A percentile compares a stretch with the other conserved stretches of the same genome.
phyloP scores from a whole-genome alignment of 2,113 vertebrate species.

The Cebidichthys violaceus region DNA sequence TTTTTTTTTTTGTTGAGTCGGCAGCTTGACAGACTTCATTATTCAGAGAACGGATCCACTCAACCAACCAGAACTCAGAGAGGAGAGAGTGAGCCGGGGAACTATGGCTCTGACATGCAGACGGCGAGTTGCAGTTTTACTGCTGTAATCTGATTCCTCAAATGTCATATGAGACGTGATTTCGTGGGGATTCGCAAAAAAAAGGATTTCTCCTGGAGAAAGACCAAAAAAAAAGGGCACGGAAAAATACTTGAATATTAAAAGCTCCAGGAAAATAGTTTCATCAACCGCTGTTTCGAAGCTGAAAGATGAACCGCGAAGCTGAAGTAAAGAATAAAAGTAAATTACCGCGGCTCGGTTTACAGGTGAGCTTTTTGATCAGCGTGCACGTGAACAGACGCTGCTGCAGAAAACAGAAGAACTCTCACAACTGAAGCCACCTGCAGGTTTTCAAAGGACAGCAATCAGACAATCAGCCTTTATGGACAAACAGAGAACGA shows the following conservation, averaged over 20 bases:
- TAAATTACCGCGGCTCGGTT: not conserved
- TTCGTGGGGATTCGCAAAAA: no score
- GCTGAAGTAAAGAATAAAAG: not conserved
- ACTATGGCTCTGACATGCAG: not conserved
- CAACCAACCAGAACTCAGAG: conserved; percentile 2
- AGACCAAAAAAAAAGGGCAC: no score
- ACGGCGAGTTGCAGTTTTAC: no score
- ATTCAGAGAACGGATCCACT: conserved; percentile 2
- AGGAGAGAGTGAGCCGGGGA: not conserved
- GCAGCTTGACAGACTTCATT: conserved; percentile 25
- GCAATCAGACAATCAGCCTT: not conserved
- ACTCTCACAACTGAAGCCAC: not conserved
- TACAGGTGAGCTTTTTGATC: not conserved
- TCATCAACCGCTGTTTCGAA: not conserved
- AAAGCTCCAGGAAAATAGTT: not conserved
- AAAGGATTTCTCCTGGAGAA: no score
- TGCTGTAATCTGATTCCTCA: not conserved
- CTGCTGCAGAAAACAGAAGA: not conserved
- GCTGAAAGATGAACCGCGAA: not conserved
- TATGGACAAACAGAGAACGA: not conserved
- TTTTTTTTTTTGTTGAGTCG: not conserved
- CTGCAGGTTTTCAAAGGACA: not conserved
- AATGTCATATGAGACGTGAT: no score
- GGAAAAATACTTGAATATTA: no score
- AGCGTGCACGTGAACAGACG: not conserved